Base-by-base conservation (phyloP, 2,888 invertebrate species). In the Philhelius pedissequus region DNA sequence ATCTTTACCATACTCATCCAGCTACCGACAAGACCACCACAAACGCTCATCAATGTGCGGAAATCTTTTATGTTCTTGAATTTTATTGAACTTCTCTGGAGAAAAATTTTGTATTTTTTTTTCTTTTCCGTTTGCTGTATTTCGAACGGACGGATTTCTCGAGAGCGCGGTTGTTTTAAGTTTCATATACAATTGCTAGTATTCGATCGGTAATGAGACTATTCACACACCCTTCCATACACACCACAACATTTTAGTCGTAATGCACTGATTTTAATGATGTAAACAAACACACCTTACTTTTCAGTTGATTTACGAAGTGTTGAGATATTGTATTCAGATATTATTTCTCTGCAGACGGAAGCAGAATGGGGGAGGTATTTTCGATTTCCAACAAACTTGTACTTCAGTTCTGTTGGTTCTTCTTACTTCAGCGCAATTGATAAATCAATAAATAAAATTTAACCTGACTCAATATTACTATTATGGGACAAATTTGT, bases 61-160 rank as follows among this genome's bases (percentile, higher is more conserved):
- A 22, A 45, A 30, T 32, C 20, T 56, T 60, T 40, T 50, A 15
- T 62, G 50, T 70, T 78, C 45, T 70, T 69, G 54, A 78, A 73
- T 77, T 77, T 68, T 68, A 82, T 83, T 64, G 73, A 83, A 78
- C 73, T 60, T 45, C 48, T 43, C 64, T 43, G 18, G 64, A 58
- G n/a, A 27, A 50, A 18, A 2, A 18, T 27, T 78, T 52, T 74
- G 15, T 50, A 50, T 40, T 35, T 68, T 48, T 40, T 35, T 68
- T 48, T 64, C 32, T 75, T 71, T 64, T 15, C 56, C 15, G 54
- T 64, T 43, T n/a, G 9, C 30, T 62, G 40, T 56, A n/a, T n/a
- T n/a, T n/a, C n/a, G n/a, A n/a, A n/a, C n/a, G n/a, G n/a, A n/a
- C n/a, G n/a, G 50, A 15, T 40, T 70, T 71, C 58, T 66, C 64